phyloP scores from a whole-genome alignment of 2,113 vertebrate genomes.

The Oreochromis spilurus region DNA sequence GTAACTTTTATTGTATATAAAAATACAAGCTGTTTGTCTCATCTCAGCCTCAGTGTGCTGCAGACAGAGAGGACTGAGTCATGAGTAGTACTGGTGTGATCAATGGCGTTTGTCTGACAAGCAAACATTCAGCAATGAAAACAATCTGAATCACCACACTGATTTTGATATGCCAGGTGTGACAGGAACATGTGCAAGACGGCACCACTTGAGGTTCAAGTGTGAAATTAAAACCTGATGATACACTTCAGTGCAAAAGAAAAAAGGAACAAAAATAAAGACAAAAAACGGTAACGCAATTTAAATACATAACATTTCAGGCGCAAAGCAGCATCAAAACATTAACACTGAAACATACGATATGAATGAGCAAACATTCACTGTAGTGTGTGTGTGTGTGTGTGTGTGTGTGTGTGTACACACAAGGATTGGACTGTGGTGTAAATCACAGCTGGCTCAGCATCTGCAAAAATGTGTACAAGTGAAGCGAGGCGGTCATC shows the following conservation, averaged over 20 bases:
- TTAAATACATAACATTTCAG: constrained; percentile 26
- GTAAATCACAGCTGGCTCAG: constrained; percentile 57
- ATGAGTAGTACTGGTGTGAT: not conserved
- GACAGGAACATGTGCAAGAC: constrained; percentile 11
- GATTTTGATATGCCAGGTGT: not conserved
- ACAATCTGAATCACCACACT: not conserved
- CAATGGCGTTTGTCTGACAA: not conserved
- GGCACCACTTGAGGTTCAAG: constrained; percentile 17
- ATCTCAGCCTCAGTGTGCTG: not conserved
- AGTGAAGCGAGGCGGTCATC: constrained; percentile 38
- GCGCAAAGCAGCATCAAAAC: constrained; percentile 43
- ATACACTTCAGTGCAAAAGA: constrained; percentile 60
- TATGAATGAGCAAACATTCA: constrained; percentile 49
- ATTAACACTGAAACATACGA: constrained; percentile 56
- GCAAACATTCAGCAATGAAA: not conserved
- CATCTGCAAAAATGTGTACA: not conserved
- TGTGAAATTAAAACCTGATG: not conserved
- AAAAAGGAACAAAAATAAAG: not conserved
- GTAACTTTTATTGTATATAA: constrained; percentile 68
- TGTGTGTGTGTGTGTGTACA: not conserved
- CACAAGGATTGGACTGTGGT: not conserved
- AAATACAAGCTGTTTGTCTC: constrained; percentile 52
- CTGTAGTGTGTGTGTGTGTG: constrained; percentile 36
- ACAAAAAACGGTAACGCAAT: constrained; percentile 5
- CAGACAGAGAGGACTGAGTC: not conserved